Base-by-base conservation (phyloP, 2,888 invertebrate genomes). In the Chydorus sphaericus region DNA sequence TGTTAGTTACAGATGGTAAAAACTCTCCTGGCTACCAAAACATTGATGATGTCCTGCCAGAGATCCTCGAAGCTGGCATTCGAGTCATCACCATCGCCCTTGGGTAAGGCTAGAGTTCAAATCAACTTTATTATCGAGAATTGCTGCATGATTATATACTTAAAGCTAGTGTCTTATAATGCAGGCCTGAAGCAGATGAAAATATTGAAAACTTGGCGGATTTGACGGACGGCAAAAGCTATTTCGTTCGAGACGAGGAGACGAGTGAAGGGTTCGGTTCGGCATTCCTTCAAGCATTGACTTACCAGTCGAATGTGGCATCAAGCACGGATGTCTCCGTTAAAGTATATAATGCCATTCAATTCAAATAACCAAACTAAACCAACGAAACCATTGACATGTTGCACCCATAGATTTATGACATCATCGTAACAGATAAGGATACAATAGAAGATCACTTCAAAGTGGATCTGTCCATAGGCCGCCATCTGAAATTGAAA, bases 1-100 rank as follows among this genome's bases (percentile, higher is more conserved):
- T 52, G 5, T 20, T 52, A 11, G 23, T 52, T 31, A 52, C 52
- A 7, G 52, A 52, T 14, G 52, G 52, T 11, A 23, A 36, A 36
- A 52, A 36, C 31, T 33, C 33, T 4, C 20, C 36, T 10, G 52
- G 52, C 23, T 31, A 26, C 11, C 20, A 20, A 11, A 14, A 3
- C 23, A 52, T 36, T 14, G 7, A n/a, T 14, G 52, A 36, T 14
- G 36, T 36, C 4, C 3, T 23, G 23, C 2, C 29, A 14, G 37
- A 36, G n/a, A 16, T 52, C 23, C 1, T 52, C 11, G 3, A 18
- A 31, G 52, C 52, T 6, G 37, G 37, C 18, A 36, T 52, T 4
- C 52, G 52, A 3, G 36, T 52, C 36, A 23, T 52, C 26, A 52
- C 36, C 16, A 18, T 52, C 36, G 52, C 37, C 7, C 14, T 52